These are phyloP conservation scores for Desoria tigrina DNA, from an alignment of 2,888 invertebrate species.

Conservation along the genomic window DNA sequence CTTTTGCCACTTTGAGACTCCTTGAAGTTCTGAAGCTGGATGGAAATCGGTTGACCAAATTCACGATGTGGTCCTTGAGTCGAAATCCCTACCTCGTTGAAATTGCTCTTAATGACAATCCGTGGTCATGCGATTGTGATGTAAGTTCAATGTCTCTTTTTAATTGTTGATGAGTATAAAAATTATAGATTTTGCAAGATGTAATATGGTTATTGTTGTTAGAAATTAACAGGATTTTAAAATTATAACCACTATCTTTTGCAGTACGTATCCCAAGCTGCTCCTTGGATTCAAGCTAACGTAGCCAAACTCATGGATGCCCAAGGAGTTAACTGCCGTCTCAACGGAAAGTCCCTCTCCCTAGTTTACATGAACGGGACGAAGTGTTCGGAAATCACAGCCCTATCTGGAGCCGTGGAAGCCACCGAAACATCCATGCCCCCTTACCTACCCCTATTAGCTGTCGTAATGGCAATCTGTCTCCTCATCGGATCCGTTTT, in stretches of 20 bases:
- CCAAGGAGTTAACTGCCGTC: slow-evolving; percentile 68
- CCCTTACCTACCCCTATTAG: slow-evolving; percentile 70
- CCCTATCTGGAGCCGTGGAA: slow-evolving; percentile 52
- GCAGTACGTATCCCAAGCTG: slow-evolving; percentile 69
- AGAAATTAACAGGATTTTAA: too few relatives aligned
- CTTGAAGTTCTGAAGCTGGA: slow-evolving; percentile 82
- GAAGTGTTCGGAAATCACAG: slow-evolving; percentile 52
- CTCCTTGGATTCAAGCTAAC: slow-evolving; percentile 76
- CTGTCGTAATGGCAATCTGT: slow-evolving; percentile 70
- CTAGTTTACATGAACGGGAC: slow-evolving; percentile 51
- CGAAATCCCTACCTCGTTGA: slow-evolving; percentile 83
- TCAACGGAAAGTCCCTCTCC: slow-evolving; percentile 40
- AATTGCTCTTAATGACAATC: slow-evolving; percentile 78
- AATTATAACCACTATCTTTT: background rate
- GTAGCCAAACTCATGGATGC: slow-evolving; percentile 79
- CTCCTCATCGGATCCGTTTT: slow-evolving; percentile 69
- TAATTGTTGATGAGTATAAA: background rate
- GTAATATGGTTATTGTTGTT: too few relatives aligned
- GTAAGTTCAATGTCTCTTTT: slow-evolving; percentile 61
- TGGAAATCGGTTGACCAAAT: slow-evolving; percentile 77
- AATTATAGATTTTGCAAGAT: too few relatives aligned
- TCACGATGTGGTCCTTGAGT: slow-evolving; percentile 82
- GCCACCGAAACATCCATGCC: slow-evolving; percentile 50
- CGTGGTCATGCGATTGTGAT: slow-evolving; percentile 90
- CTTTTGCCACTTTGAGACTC: slow-evolving; percentile 76